Percentiles rank a stretch among this genome's conserved stretches.
These are phyloP conservation scores for Murina feae DNA, from an alignment of 2,113 vertebrate genomes.

Conservation along the genomic window DNA sequence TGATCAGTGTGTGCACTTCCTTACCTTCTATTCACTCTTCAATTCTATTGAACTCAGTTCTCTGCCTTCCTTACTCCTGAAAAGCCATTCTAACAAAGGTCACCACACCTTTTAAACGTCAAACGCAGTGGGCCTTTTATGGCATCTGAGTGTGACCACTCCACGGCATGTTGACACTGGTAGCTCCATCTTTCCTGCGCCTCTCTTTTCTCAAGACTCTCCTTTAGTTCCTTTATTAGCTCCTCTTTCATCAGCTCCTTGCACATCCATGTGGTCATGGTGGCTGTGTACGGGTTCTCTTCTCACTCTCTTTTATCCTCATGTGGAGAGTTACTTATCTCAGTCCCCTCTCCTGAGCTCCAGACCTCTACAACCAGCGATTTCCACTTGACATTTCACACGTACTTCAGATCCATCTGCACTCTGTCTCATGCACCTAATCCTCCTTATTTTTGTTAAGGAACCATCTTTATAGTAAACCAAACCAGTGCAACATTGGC, in stretches of 20 bases:
- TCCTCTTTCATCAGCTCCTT: not conserved
- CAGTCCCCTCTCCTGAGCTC: not conserved
- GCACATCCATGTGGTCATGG: too few relatives aligned
- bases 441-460: not conserved
- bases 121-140: not conserved
- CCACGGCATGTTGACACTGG: not conserved
- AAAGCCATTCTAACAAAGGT: not conserved
- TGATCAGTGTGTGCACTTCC: not conserved
- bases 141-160: not conserved
- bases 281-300: fast-evolving
- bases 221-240: not conserved
- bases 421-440: not conserved
- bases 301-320: not conserved
- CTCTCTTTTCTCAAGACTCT: not conserved
- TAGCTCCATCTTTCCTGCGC: not conserved
- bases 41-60: not conserved
- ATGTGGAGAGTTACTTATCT: not conserved
- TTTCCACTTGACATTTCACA: not conserved
- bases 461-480: not conserved
- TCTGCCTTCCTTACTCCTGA: not conserved
- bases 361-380: not conserved
- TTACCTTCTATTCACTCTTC: not conserved
- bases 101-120: not conserved
- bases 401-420: not conserved
- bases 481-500: not conserved